Evolutionary conservation across 2,113 vertebrate genomes (phyloP), one percentile per base, ranked within the genome.

Genomic region (Vanacampus margaritifer): DNA sequence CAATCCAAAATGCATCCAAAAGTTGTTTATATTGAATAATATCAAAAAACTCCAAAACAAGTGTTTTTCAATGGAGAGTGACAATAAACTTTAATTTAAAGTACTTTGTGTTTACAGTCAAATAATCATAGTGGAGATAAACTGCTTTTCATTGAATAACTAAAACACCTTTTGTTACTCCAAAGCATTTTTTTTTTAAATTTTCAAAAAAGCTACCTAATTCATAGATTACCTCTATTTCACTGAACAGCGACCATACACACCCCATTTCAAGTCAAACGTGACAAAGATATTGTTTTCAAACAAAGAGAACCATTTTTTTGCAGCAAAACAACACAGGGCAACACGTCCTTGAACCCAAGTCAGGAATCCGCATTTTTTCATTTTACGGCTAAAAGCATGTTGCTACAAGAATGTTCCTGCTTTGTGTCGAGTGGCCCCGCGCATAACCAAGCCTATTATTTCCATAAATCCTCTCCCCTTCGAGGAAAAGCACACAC

Each of bases 361-460:
- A 75, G 53, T 45, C 17, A 73, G 65, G 64, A 74, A 74, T 73
- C 64, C 53, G 66, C 77, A 80, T 82, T 86, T 71, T n/a, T 83
- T 86, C 9, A 23, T 59, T 81, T 79, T 84, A 82, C 83, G 76
- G 68, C 72, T 80, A 50, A 72, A 67, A 48, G 71, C 78, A 58
- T 81, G 80, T 75, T 67, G 70, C 78, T 84, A 72, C 79, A 79
- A 74, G 80, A 79, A 72, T 65, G 65, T 79, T 83, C 67, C 71
- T 56, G 71, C 69, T 83, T 72, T 67, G 70, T 43, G 77, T 71
- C 78, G 46, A 76, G 79, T 78, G 82, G 69, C 74, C 70, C 51
- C 45, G 12, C 69, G 80, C 81, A 84, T 84, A 83, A 78, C 76
- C 79, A 78, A 71, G 80, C 80, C 78, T 78, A 72, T 86, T 83